Evolutionary conservation across 2,113 vertebrate genomes (phyloP).

Genomic region (Upupa epops): DNA sequence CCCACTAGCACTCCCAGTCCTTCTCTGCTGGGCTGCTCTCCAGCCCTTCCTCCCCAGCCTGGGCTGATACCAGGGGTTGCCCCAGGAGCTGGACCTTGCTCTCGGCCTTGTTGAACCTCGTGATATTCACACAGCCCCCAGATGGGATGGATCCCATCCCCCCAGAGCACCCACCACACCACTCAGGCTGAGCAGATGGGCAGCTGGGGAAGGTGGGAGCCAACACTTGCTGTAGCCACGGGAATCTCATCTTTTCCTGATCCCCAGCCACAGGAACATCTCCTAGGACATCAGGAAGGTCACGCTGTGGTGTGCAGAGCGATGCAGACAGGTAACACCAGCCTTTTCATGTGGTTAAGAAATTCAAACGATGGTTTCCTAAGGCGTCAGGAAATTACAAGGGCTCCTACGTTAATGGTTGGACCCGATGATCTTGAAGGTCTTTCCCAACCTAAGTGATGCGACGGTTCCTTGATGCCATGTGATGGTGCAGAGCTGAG

Average conservation of each 20-base stretch:
- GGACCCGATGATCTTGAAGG: too few species aligned
- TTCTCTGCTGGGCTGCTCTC: background rate
- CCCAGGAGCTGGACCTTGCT: rapidly evolving
- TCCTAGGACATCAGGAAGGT: background rate
- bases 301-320: background rate
- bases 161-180: rapidly evolving
- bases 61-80: background rate
- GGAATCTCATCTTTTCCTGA: background rate
- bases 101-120: background rate
- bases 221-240: background rate
- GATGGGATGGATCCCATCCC: background rate
- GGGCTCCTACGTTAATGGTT: background rate
- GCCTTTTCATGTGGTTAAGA: background rate
- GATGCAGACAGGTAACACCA: background rate
- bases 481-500: too few species aligned
- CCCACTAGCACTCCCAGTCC: too few species aligned
- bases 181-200: background rate
- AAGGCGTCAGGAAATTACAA: background rate
- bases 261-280: background rate
- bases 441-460: too few species aligned
- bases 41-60: background rate
- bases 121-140: rapidly evolving
- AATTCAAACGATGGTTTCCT: background rate
- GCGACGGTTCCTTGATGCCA: too few species aligned
- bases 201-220: background rate